Conservation (phyloP, 1,140 invertebrate genomes). For the Drosophila guanche region DNA sequence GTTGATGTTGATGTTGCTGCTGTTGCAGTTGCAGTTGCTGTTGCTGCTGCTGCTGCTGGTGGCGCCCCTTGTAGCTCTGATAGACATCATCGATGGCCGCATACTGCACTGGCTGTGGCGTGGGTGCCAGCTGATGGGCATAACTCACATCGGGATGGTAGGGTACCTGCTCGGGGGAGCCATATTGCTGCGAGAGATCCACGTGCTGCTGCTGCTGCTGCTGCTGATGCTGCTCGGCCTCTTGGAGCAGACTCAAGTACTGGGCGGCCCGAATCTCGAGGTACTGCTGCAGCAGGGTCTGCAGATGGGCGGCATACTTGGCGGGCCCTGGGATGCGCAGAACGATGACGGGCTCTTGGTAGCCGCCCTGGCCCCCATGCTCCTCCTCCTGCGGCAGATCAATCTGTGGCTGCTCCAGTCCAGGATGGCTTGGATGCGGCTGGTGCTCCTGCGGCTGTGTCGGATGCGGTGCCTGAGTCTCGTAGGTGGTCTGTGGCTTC, state of each 20-base stretch:
- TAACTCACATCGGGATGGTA: conserved; percentile 66
- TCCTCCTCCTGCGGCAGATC: conserved; percentile 64
- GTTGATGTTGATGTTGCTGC: conserved; percentile 28
- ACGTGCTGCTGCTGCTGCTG: conserved; percentile 47
- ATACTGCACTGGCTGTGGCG: conserved; percentile 60
- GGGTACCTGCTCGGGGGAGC: conserved; percentile 34
- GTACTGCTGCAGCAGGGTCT: conserved; percentile 80
- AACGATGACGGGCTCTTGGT: conserved; percentile 80
- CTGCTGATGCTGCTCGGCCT: conserved; percentile 67
- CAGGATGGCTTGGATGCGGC: conserved; percentile 2
- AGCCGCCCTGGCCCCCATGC: conserved; percentile 17
- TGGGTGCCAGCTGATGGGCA: conserved; percentile 62
- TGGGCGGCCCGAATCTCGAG: conserved; percentile 81
- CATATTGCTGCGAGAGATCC: conserved; percentile 37
- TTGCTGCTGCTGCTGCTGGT: conserved; percentile 54
- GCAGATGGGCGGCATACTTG: conserved; percentile 81
- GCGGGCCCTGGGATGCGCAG: conserved; percentile 78
- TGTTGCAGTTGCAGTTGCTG: conserved; percentile 37
- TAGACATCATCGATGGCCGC: conserved; percentile 78
- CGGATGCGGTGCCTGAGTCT: conserved; percentile 21
- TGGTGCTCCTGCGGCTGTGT: conserved; percentile 27
- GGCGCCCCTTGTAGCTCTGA: conserved; percentile 72
- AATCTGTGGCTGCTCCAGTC: conserved; percentile 64
- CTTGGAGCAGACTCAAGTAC: conserved; percentile 73
- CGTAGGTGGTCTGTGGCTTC: conserved; percentile 77